phyloP scores from a whole-genome alignment of 2,888 invertebrate genomes.

The Drosophila limbata region DNA sequence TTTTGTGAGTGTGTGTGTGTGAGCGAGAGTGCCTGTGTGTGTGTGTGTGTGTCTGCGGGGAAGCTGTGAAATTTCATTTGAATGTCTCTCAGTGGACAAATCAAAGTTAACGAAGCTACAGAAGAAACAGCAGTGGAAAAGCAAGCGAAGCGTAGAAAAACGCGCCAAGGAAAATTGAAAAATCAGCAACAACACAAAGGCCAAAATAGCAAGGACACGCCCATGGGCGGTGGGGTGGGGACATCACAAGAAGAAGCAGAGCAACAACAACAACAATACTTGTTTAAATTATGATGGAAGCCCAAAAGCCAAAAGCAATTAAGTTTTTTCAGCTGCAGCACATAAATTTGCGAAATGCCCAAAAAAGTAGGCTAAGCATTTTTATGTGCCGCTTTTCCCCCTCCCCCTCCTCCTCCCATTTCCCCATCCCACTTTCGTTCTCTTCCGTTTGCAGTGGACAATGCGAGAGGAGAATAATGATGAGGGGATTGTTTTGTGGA shows the following conservation, averaged over 20 bases:
- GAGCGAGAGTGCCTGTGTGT: conserved; percentile 11
- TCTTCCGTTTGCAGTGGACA: background rate
- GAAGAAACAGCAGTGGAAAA: conserved; percentile 7
- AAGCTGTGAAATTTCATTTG: conserved; percentile 67
- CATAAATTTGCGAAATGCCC: conserved; percentile 46
- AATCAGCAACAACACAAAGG: conserved; percentile 36
- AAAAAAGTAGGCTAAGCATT: conserved; percentile 29
- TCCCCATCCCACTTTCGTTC: background rate
- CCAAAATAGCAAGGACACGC: conserved; percentile 22
- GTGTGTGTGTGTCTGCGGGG: conserved; percentile 19
- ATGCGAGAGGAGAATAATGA: conserved; percentile 6
- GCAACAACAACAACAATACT: conserved; percentile 13
- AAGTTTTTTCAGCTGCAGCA: conserved; percentile 38
- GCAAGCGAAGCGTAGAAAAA: conserved; percentile 31
- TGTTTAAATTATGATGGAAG: conserved; percentile 26
- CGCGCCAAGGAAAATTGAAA: conserved; percentile 43
- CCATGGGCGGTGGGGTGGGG: background rate
- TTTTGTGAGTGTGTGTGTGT: conserved; percentile 22
- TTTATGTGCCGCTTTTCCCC: background rate
- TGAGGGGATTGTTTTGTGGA: background rate
- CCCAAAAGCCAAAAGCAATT: conserved; percentile 45
- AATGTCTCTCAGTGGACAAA: conserved; percentile 79
- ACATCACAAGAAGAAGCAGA: background rate
- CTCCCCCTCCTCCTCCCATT: background rate
- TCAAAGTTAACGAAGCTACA: conserved; percentile 71